Base-by-base conservation (phyloP, 1,140 invertebrate genomes). In the Plodia interpunctella region DNA sequence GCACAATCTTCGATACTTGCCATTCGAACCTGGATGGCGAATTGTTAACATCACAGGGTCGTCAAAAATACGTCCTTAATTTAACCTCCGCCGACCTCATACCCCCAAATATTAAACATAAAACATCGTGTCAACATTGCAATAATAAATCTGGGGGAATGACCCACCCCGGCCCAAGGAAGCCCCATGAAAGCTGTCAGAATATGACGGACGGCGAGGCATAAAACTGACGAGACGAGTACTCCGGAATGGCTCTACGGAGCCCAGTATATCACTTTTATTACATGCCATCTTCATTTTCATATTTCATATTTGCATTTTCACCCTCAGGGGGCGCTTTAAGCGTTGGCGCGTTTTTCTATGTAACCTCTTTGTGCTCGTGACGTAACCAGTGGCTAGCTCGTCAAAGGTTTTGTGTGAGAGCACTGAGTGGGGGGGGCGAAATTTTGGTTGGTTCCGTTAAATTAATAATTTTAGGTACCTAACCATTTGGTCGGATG, bases 291-390 rank as follows among this genome's bases (percentile, higher is more conserved):
- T 90, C 90, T 90, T 90, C 90, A 90, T 90, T 90, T 90, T 90
- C 90, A 90, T 90, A 90, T 90, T 90, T 90, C 90, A 90, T 90
- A 90, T 90, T 90, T 90, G 90, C 90, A 90, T 90, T 90, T 88
- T 80, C 68, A 61, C 75, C 64, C 72, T 64, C 74, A 57, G 62
- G 18, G 49, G 38, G 38, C 38, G 62, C 67, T 74, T 83, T 79
- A 72, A 80, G 71, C 72, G 70, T 62, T 80, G 71, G 59, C 72
- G 72, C 78, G 72, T 84, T 86, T 87, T 86, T 85, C 70, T 84
- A 74, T 70, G 76, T 86, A 86, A 86, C 80, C 80, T 74, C 65
- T 74, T 76, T 81, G 76, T 76, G 70, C 56, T 57, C 30, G 21
- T 57, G 74, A 70, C 73, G 66, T 54, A 58, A 61, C 55, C 65